Conservation (phyloP, 37 sponge, comb jelly and placozoan species). For the Theonella swinhoei region DNA sequence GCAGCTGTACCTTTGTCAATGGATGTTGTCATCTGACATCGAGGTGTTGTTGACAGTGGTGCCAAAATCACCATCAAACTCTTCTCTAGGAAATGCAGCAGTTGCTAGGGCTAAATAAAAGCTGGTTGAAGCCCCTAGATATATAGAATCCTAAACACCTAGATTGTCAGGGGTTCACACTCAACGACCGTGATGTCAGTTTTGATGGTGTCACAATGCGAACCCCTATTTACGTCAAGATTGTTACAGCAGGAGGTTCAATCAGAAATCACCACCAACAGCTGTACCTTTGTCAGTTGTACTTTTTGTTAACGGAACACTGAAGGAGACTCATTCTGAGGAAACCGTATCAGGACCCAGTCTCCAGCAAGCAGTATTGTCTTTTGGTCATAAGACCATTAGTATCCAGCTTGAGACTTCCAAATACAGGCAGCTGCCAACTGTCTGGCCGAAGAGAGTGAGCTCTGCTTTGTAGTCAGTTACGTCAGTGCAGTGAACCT, state of each 20-base stretch:
- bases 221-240: background rate
- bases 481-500: too few relatives aligned
- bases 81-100: background rate
- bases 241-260: background rate
- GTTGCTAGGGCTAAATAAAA: background rate
- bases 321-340: too few relatives aligned
- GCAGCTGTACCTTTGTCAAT: too few relatives aligned
- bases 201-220: background rate
- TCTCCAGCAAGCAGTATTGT: background rate
- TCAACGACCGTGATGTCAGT: background rate
- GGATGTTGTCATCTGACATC: too few relatives aligned
- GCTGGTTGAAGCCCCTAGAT: background rate
- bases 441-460: too few relatives aligned
- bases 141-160: background rate
- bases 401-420: too few relatives aligned
- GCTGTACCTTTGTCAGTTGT: too few relatives aligned
- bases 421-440: too few relatives aligned
- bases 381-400: too few relatives aligned
- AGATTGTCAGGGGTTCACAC: background rate
- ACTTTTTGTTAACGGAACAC: too few relatives aligned
- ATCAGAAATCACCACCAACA: background rate
- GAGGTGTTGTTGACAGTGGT: constrained; percentile 43
- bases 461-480: too few relatives aligned
- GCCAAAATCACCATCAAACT: background rate
- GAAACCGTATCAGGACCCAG: background rate